These are phyloP conservation scores for Hephaestus fuliginosus DNA, from an alignment of 2,797 vertebrate genomes.

Conservation along the genomic window DNA sequence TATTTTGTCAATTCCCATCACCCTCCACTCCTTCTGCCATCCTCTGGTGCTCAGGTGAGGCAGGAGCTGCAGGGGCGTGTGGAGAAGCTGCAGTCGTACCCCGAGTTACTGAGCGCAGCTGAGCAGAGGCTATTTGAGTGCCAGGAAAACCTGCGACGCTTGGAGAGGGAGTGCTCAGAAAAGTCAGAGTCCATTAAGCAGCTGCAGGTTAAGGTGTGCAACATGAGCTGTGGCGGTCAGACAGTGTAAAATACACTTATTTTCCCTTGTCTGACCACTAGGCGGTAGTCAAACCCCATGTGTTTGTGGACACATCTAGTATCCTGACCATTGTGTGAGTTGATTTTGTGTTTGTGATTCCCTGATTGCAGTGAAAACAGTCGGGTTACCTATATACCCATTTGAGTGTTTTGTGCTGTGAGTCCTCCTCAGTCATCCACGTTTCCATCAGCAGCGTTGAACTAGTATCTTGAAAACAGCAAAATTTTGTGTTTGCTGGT, in stretches of 20 bases:
- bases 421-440: constrained; percentile 18
- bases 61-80: constrained; percentile 81
- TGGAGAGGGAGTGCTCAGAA: constrained; percentile 79
- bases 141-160: constrained; percentile 82
- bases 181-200: constrained; percentile 84
- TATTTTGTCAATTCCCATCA: constrained; percentile 58
- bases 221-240: constrained; percentile 27
- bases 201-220: constrained; percentile 88
- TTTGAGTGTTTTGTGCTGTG: constrained; percentile 48
- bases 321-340: constrained; percentile 48
- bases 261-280: constrained; percentile 67
- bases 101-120: constrained; percentile 82
- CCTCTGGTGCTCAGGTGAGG: constrained; percentile 84
- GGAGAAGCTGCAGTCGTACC: constrained; percentile 81
- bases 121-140: constrained; percentile 82
- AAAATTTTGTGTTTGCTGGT: constrained; percentile 24
- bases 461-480: background rate
- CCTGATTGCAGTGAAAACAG: constrained; percentile 41
- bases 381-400: background rate
- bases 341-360: constrained; percentile 37
- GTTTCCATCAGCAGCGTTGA: constrained; percentile 2
- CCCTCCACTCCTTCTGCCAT: constrained; percentile 3
- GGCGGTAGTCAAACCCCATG: constrained; percentile 51
- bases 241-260: constrained; percentile 35
- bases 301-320: constrained; percentile 28